Percentiles rank a stretch among this genome's conserved stretches.
phyloP scores from a whole-genome alignment of 2,888 invertebrate species.

The Lycia hirtaria region DNA sequence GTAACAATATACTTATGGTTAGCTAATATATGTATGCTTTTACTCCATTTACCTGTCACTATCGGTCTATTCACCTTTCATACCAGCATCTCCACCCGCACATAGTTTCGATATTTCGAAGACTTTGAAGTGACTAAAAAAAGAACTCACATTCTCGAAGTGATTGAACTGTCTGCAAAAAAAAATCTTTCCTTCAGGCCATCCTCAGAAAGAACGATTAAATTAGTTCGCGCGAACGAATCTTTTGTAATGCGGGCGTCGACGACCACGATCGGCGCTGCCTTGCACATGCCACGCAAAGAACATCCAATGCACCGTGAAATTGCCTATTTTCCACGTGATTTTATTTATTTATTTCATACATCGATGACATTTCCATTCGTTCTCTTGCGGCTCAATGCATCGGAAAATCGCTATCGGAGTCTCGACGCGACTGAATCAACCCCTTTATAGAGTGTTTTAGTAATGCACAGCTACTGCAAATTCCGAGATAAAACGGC shows the following conservation, averaged over 20 bases:
- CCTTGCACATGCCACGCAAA: constrained; percentile 71
- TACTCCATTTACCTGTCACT: too few species aligned
- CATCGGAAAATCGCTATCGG: constrained; percentile 60
- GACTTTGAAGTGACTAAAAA: neutral
- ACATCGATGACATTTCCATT: constrained; percentile 76
- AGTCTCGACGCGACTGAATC: constrained; percentile 44
- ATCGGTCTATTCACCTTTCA: too few species aligned
- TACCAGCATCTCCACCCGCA: too few species aligned
- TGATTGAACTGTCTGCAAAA: neutral
- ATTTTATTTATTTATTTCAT: constrained; percentile 85
- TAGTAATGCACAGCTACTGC: constrained; percentile 45
- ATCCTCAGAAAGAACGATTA: constrained; percentile 51
- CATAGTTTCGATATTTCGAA: neutral
- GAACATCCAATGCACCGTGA: constrained; percentile 83
- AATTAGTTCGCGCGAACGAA: constrained; percentile 70
- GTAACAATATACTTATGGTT: too few species aligned
- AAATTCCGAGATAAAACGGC: too few species aligned
- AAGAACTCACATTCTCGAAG: neutral
- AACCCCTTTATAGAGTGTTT: constrained; percentile 38
- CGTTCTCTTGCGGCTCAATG: constrained; percentile 59
- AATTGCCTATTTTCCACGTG: constrained; percentile 85
- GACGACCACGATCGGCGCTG: constrained; percentile 53
- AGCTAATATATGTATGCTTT: too few species aligned
- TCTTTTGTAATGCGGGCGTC: constrained; percentile 70
- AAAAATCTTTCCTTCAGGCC: constrained; percentile 22